Evolutionary conservation across 2,888 invertebrate genomes (phyloP).

Genomic region (Acrobasis suavella): DNA sequence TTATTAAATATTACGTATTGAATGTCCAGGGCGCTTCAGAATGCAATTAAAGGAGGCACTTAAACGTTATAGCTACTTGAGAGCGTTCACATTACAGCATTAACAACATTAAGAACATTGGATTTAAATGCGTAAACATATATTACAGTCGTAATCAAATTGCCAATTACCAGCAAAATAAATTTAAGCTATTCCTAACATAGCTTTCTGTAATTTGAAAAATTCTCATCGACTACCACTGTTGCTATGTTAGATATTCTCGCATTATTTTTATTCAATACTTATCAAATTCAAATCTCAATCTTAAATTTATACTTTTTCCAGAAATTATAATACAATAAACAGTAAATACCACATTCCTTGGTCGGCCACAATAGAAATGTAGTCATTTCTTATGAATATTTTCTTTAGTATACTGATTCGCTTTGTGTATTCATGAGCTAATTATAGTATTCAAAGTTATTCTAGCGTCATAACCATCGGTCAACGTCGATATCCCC

Average conservation of each 20-base stretch:
- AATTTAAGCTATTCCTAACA: not conserved
- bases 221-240: not conserved
- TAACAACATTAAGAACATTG: conserved; percentile 8
- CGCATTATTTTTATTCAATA: too few species aligned
- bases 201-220: not conserved
- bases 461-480: conserved; percentile 79
- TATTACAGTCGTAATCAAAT: conserved; percentile 16
- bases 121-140: conserved; percentile 13
- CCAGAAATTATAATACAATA: conserved; percentile 45
- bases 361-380: conserved; percentile 50
- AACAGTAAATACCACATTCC: conserved; percentile 47
- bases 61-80: conserved; percentile 12
- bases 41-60: conserved; percentile 15
- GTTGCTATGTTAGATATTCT: too few species aligned
- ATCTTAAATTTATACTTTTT: conserved; percentile 19
- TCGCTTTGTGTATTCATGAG: conserved; percentile 68
- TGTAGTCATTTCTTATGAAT: conserved; percentile 54
- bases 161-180: not conserved
- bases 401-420: conserved; percentile 55
- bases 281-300: conserved; percentile 5
- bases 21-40: conserved; percentile 10
- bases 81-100: not conserved
- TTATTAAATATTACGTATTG: conserved; percentile 37
- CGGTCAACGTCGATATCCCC: conserved; percentile 72
- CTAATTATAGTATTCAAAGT: conserved; percentile 79